Base-by-base conservation (phyloP, 2,113 vertebrate genomes). In the Hassar affinis region DNA sequence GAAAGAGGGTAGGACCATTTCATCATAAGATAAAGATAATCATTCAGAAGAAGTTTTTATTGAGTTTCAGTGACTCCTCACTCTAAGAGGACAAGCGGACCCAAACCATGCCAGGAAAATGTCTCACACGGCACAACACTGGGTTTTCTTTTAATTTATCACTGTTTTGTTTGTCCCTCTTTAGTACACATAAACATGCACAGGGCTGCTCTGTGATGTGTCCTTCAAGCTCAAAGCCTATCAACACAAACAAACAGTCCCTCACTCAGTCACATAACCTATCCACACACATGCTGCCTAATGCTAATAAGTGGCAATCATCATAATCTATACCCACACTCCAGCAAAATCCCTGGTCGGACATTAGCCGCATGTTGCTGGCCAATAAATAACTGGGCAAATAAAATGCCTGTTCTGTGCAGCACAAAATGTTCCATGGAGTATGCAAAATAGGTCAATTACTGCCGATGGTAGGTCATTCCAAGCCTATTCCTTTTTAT, bases 271-370 rank as follows among this genome's bases (percentile, higher is more conserved):
- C 83, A 80, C 87, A 78, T 35, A 69, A 80, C 54, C 45, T 33
- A 77, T 86, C 81, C 79, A 81, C 61, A 80, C 66, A 49, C 88
- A 56, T 83, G 81, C 89, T 22, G 83, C 69, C 85, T 84, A 83
- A 90, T 88, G 88, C 91, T 93, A 92, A 93, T 93, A 93, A 94
- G 91, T 89, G 91, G 91, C 92, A 93, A 94, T 94, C 93, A 93
- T 92, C 92, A 92, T 94, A 92, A 93, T 93, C 92, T 93, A 92
- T 91, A 94, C 93, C 91, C 90, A 93, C 91, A 92, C 94, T 94
- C 92, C 93, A 94, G 92, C 89, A 86, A 91, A 94, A 88, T 90
- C 91, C 91, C 92, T 90, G 89, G 90, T 93, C 91, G 90, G 88
- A 91, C 91, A 92, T 92, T 92, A 93, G 92, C 91, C 81, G 83